These are phyloP conservation scores for Harpalus rufipes DNA, from an alignment of 2,888 invertebrate genomes.

Conservation along the genomic window DNA sequence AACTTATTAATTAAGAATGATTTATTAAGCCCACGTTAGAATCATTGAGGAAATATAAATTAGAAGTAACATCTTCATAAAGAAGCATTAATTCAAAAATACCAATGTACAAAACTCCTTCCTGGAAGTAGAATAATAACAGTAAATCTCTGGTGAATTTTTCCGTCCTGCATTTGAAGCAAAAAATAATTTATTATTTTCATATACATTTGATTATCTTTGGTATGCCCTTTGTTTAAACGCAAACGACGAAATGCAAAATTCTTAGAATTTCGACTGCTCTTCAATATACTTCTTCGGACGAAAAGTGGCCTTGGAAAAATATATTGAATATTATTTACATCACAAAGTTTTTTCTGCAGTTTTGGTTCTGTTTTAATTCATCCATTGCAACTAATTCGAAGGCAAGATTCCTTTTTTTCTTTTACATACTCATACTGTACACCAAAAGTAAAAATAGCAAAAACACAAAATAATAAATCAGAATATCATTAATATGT, in stretches of 20 bases:
- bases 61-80: slow-evolving; percentile 47
- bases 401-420: too few relatives aligned
- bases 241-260: slow-evolving; percentile 7
- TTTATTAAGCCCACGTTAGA: slow-evolving; percentile 25
- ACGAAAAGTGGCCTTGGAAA: neutral
- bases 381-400: too few relatives aligned
- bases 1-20: slow-evolving; percentile 56
- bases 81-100: slow-evolving; percentile 30
- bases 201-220: slow-evolving; percentile 30
- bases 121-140: slow-evolving; percentile 47
- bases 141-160: slow-evolving; percentile 27
- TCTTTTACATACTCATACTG: too few relatives aligned
- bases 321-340: neutral
- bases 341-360: neutral
- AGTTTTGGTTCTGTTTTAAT: too few relatives aligned
- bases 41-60: slow-evolving; percentile 52
- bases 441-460: too few relatives aligned
- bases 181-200: slow-evolving; percentile 53
- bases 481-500: too few relatives aligned
- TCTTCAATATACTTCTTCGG: slow-evolving; percentile 22
- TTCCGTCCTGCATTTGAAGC: neutral
- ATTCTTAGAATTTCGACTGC: slow-evolving; percentile 37
- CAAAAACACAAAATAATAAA: too few relatives aligned
- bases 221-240: slow-evolving; percentile 53
- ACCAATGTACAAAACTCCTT: slow-evolving; percentile 17